Evolutionary conservation across 2,888 invertebrate genomes (phyloP).

Genomic region (Dilophus febrilis): DNA sequence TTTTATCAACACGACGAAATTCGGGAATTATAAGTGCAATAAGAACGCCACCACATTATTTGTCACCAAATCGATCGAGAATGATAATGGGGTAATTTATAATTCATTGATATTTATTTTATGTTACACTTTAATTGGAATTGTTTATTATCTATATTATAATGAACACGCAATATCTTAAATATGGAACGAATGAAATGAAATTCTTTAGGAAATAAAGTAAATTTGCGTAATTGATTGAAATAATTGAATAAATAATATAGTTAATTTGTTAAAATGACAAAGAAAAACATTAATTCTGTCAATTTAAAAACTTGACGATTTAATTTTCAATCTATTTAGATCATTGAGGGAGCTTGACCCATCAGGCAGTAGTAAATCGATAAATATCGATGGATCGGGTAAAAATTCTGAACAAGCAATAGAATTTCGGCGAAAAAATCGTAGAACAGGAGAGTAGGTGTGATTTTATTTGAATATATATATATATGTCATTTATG

Average conservation of each 20-base stretch:
- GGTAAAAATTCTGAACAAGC: conserved; percentile 1
- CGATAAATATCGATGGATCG: background rate
- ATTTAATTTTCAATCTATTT: no score
- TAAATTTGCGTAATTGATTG: no score
- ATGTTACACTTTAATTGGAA: background rate
- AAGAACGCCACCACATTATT: conserved; percentile 40
- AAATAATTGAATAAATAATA: no score
- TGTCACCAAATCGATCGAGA: conserved; percentile 35
- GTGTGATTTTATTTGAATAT: conserved; percentile 13
- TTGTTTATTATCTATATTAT: background rate
- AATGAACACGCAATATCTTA: background rate
- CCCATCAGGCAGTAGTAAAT: background rate
- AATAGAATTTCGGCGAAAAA: conserved; percentile 25
- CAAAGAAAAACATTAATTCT: no score
- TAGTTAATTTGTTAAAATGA: no score
- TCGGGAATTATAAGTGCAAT: conserved; percentile 46
- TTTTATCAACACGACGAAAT: conserved; percentile 33
- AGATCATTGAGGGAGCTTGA: conserved; percentile 3
- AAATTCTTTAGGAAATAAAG: no score
- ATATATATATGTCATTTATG: background rate
- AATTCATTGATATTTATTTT: background rate
- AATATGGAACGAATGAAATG: no score
- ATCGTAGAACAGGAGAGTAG: conserved; percentile 33
- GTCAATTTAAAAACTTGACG: no score
- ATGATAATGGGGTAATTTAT: background rate